Evolutionary conservation across 2,113 vertebrate genomes (phyloP).

Genomic region (Prietella phreatophila): DNA sequence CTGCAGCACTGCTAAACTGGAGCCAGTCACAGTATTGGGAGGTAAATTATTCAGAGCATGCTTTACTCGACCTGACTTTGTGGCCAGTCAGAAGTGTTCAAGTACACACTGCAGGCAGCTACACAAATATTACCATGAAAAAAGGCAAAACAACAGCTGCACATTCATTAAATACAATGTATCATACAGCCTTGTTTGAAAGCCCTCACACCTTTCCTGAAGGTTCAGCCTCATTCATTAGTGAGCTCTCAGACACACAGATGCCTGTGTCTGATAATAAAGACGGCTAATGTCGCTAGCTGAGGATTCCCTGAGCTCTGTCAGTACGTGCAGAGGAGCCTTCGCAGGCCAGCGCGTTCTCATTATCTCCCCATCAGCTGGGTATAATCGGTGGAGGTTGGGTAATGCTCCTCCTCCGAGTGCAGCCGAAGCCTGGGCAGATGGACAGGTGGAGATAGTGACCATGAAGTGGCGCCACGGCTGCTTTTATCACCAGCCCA

Average conservation of each 20-base stretch:
- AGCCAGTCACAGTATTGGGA: constrained; percentile 57
- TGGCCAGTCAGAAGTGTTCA: constrained; percentile 52
- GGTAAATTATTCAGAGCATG: constrained; percentile 68
- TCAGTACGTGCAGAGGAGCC: constrained; percentile 51
- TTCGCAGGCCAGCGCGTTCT: constrained; percentile 46
- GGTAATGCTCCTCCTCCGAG: constrained; percentile 60
- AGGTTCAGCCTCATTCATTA: constrained; percentile 39
- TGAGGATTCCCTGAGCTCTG: constrained; percentile 57
- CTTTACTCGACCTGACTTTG: constrained; percentile 58
- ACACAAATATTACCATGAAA: constrained; percentile 43
- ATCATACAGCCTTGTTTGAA: constrained; percentile 8
- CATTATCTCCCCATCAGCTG: constrained; percentile 53
- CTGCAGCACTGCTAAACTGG: constrained; percentile 21
- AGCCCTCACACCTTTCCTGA: constrained; percentile 43
- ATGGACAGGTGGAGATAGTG: constrained; percentile 77
- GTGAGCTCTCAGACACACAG: constrained; percentile 49
- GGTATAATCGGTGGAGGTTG: constrained; percentile 57
- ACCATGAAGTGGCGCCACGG: constrained; percentile 67
- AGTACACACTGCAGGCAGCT: constrained; percentile 54
- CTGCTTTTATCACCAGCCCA: constrained; percentile 67
- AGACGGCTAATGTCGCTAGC: constrained; percentile 40
- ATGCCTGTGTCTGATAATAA: constrained; percentile 40
- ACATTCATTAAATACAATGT: constrained; percentile 40
- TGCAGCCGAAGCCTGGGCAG: constrained; percentile 69
- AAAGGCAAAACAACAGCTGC: constrained; percentile 18